phyloP scores from a whole-genome alignment of 2,797 vertebrate genomes.

The Mionectes olivaceus region DNA sequence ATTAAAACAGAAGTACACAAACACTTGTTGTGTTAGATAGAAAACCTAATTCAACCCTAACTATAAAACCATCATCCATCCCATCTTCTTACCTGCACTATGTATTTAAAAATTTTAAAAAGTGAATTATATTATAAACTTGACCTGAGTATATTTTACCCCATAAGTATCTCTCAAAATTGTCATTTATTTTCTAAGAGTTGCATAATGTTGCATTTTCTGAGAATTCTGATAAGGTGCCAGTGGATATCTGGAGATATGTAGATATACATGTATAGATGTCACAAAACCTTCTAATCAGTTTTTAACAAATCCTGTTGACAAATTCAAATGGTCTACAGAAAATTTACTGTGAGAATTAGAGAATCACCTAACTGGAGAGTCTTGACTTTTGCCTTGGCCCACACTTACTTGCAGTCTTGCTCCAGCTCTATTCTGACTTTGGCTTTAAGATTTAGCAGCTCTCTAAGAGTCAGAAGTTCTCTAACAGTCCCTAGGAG shows the following conservation, averaged over 20 bases:
- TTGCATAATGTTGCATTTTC: neutral
- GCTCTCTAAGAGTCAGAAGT: neutral
- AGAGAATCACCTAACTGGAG: neutral
- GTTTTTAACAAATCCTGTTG: neutral
- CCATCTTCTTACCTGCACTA: neutral
- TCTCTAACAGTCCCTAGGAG: neutral
- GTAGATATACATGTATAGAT: neutral
- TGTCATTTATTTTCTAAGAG: neutral
- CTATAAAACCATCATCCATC: neutral
- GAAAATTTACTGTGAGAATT: neutral
- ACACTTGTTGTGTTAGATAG: neutral
- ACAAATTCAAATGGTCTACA: neutral
- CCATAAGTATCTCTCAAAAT: neutral
- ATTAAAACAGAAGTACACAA: neutral
- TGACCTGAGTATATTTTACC: neutral
- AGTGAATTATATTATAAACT: neutral
- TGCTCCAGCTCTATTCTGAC: neutral
- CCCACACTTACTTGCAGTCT: neutral
- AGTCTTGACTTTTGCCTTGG: neutral
- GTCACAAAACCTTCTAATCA: neutral
- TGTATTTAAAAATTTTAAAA: neutral
- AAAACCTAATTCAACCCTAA: neutral
- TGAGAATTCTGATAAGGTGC: neutral
- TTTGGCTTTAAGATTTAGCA: neutral
- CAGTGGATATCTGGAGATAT: neutral